These are phyloP conservation scores for Lamproptera curius DNA, from an alignment of 2,888 invertebrate species.

Conservation along the genomic window DNA sequence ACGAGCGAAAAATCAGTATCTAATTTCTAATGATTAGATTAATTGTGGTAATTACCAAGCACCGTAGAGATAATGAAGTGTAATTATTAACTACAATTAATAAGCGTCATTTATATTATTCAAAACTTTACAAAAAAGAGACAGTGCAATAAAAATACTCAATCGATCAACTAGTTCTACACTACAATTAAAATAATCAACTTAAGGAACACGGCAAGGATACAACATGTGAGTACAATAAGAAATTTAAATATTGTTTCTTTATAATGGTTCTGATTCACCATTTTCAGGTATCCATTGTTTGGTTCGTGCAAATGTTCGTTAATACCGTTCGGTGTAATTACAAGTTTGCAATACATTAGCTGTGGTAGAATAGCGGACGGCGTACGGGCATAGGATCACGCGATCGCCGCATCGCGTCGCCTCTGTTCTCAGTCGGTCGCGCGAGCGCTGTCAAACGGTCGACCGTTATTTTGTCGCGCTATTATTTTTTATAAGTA, in stretches of 20 bases:
- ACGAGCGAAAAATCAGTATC: background rate
- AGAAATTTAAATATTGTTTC: background rate
- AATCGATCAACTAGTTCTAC: background rate
- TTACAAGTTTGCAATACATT: conserved; percentile 50
- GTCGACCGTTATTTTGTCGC: conserved; percentile 38
- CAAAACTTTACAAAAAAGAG: background rate
- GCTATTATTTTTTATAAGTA: conserved; percentile 24
- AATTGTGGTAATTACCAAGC: background rate
- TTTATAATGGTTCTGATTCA: background rate
- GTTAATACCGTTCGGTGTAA: conserved; percentile 44
- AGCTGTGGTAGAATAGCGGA: conserved; percentile 36
- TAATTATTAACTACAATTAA: background rate
- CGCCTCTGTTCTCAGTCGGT: conserved; percentile 31
- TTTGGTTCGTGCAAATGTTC: conserved; percentile 1
- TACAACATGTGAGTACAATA: background rate
- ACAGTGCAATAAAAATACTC: background rate
- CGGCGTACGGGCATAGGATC: conserved; percentile 31
- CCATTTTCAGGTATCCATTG: background rate
- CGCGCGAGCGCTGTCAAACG: conserved; percentile 48
- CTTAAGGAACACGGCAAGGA: conserved; percentile 13
- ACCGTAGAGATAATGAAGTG: background rate
- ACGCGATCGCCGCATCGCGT: conserved; percentile 28
- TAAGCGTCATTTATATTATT: background rate
- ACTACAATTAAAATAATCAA: background rate
- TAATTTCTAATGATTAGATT: background rate